phyloP scores from a whole-genome alignment of 1,140 invertebrate species.

The Scaptomyza pallida region DNA sequence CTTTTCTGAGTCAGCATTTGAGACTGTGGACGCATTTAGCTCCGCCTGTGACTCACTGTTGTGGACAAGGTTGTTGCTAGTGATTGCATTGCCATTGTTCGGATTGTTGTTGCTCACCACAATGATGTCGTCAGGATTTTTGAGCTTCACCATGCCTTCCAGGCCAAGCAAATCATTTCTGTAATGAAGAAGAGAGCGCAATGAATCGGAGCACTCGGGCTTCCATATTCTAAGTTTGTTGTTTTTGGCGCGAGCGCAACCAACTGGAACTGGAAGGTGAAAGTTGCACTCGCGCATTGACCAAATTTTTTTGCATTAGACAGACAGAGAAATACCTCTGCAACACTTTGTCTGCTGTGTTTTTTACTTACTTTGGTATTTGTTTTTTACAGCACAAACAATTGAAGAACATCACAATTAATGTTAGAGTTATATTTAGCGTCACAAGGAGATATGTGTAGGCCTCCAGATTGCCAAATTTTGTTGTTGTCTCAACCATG shows the following conservation, averaged over 20 bases:
- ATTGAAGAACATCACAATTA: conserved; percentile 79
- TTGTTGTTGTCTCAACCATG: conserved; percentile 62
- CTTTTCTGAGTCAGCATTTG: conserved; percentile 79
- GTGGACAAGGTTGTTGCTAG: conserved; percentile 43
- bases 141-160: conserved; percentile 86
- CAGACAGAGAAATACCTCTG: not conserved
- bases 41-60: conserved; percentile 77
- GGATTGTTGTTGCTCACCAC: conserved; percentile 76
- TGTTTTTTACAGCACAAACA: conserved; percentile 82
- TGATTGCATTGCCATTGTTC: conserved; percentile 24
- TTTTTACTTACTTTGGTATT: conserved; percentile 79
- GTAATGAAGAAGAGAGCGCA: conserved; percentile 23
- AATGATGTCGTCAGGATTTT: conserved; percentile 85
- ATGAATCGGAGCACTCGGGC: too few relatives aligned
- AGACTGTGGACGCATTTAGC: conserved; percentile 75
- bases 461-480: conserved; percentile 60
- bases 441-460: conserved; percentile 71
- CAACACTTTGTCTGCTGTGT: not conserved
- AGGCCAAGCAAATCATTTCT: conserved; percentile 85
- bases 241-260: conserved; percentile 52
- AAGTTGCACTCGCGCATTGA: conserved; percentile 37
- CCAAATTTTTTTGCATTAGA: not conserved
- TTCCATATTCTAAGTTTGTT: not conserved
- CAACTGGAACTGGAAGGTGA: conserved; percentile 59
- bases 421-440: conserved; percentile 61